These are phyloP conservation scores for Aphodius sticticus DNA, from an alignment of 2,888 invertebrate genomes.

Conservation along the genomic window DNA sequence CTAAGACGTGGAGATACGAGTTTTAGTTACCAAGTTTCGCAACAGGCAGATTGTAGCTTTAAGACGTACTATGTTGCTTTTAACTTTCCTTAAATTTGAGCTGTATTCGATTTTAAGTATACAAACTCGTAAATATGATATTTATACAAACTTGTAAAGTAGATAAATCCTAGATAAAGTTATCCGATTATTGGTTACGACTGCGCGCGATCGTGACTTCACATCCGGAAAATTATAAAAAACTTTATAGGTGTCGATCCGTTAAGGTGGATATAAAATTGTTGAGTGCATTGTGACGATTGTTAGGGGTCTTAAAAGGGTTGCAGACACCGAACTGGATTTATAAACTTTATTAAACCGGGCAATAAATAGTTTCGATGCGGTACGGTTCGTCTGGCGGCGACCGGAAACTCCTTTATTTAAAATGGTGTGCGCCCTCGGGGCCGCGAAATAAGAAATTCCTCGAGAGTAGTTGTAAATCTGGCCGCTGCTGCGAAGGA, in stretches of 20 bases:
- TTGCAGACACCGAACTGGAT: not conserved
- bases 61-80: no score
- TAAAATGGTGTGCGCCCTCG: conserved; percentile 20
- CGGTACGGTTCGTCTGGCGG: conserved; percentile 6
- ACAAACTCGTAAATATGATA: no score
- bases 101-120: no score
- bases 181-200: no score
- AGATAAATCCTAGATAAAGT: no score
- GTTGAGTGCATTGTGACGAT: not conserved
- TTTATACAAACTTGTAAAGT: no score
- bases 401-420: conserved; percentile 15
- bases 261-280: not conserved
- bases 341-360: conserved; percentile 21
- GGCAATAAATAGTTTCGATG: conserved; percentile 26
- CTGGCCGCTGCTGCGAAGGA: not conserved
- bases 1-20: no score
- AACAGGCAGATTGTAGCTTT: no score
- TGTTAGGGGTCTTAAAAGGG: not conserved
- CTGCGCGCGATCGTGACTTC: no score
- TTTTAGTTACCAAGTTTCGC: no score
- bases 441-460: conserved; percentile 26
- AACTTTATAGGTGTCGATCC: not conserved
- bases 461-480: conserved; percentile 24
- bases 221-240: no score
- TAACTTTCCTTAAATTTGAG: no score